These are phyloP conservation scores for Hucho hucho DNA, from an alignment of 2,113 vertebrate genomes.

Conservation along the genomic window DNA sequence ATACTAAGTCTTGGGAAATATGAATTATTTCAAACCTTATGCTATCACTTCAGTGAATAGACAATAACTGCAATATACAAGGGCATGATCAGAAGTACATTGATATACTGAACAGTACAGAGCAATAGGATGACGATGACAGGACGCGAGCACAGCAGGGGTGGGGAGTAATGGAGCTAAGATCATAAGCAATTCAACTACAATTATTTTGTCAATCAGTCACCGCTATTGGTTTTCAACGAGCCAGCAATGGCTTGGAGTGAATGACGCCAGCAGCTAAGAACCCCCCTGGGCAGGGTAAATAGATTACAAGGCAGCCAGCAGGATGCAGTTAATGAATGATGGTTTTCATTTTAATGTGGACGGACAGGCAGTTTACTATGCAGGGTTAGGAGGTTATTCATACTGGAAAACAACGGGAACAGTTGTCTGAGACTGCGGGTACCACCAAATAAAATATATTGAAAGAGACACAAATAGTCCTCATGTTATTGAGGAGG, in stretches of 20 bases:
- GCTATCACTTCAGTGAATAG: background rate
- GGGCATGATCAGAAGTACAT: background rate
- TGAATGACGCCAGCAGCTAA: constrained; percentile 40
- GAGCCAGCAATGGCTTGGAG: constrained; percentile 19
- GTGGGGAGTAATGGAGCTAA: background rate
- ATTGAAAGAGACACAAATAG: too few relatives aligned
- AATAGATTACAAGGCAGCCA: constrained; percentile 31
- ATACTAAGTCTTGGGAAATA: background rate
- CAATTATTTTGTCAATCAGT: constrained; percentile 28
- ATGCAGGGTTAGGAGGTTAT: background rate
- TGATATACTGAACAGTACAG: background rate
- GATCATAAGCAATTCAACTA: constrained; percentile 16
- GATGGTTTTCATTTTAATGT: constrained; percentile 25
- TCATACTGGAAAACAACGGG: too few relatives aligned
- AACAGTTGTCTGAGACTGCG: too few relatives aligned
- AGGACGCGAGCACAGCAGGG: background rate
- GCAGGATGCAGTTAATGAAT: constrained; percentile 25
- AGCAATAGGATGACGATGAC: background rate
- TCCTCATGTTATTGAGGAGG: too few relatives aligned
- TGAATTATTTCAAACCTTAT: background rate
- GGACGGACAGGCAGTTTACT: constrained; percentile 1
- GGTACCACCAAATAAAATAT: too few relatives aligned
- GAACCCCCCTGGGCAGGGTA: constrained; percentile 21
- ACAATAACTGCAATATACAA: background rate
- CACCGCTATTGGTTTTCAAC: constrained; percentile 13